phyloP scores from a whole-genome alignment of 2,888 invertebrate genomes.

The Leptinotarsa juncta region DNA sequence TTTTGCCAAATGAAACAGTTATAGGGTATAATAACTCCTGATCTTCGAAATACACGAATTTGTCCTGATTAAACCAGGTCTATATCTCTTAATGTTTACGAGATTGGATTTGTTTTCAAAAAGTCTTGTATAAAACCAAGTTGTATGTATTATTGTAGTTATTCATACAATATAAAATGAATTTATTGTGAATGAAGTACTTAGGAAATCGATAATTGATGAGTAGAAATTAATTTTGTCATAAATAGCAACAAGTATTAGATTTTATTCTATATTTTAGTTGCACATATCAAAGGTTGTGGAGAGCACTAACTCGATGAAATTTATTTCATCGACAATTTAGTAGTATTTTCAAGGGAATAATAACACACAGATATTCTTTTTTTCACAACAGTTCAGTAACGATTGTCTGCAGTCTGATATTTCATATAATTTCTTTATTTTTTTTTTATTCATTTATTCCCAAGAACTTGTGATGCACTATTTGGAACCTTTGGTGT shows the following conservation, averaged over 20 bases:
- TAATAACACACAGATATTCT: background rate
- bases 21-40: too few relatives aligned
- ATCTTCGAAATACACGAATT: too few relatives aligned
- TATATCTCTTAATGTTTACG: too few relatives aligned
- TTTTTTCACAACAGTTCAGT: background rate
- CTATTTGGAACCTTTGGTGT: too few relatives aligned
- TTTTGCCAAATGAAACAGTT: too few relatives aligned
- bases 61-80: too few relatives aligned
- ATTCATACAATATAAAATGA: background rate
- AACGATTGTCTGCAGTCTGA: background rate
- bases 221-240: background rate
- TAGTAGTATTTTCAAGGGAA: slow-evolving; percentile 3
- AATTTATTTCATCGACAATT: background rate
- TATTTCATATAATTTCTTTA: background rate
- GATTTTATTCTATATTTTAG: slow-evolving; percentile 1
- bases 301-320: background rate
- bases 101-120: too few relatives aligned
- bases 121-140: background rate
- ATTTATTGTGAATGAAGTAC: background rate
- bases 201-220: background rate
- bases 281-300: slow-evolving; percentile 18
- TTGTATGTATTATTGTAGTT: background rate
- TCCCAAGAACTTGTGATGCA: too few relatives aligned
- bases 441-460: too few relatives aligned
- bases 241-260: background rate